These are phyloP conservation scores for Leptinotarsa rubiginosa DNA, from an alignment of 2,888 invertebrate species.

Conservation along the genomic window DNA sequence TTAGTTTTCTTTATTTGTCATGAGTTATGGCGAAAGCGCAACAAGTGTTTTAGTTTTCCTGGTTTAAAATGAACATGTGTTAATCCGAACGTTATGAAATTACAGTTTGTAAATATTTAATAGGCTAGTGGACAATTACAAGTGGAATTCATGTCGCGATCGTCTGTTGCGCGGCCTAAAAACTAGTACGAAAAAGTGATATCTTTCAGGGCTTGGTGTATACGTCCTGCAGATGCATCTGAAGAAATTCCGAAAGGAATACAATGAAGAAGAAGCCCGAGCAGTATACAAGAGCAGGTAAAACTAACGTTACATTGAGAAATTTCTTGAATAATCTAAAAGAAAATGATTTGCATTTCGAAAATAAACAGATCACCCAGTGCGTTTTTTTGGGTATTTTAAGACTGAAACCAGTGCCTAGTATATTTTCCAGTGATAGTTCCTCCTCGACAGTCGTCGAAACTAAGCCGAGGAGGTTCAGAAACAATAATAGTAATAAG, in stretches of 20 bases:
- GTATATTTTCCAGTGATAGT: slow-evolving; percentile 43
- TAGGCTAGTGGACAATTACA: slow-evolving; percentile 2
- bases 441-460: slow-evolving; percentile 30
- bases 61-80: slow-evolving; percentile 50
- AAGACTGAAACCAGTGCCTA: slow-evolving; percentile 53
- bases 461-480: slow-evolving; percentile 35
- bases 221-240: slow-evolving; percentile 36
- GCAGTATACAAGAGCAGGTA: slow-evolving; percentile 45
- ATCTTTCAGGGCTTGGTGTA: slow-evolving; percentile 41
- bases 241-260: slow-evolving; percentile 32
- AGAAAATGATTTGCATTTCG: slow-evolving; percentile 49
- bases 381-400: slow-evolving; percentile 55
- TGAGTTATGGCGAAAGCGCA: slow-evolving; percentile 57
- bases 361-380: slow-evolving; percentile 51
- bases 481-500: slow-evolving; percentile 41
- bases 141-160: slow-evolving; percentile 32
- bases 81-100: slow-evolving; percentile 36
- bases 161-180: slow-evolving; percentile 26
- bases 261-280: slow-evolving; percentile 51
- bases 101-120: slow-evolving; percentile 17
- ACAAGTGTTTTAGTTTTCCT: slow-evolving; percentile 56
- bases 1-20: slow-evolving; percentile 49
- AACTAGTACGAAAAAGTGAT: slow-evolving; percentile 37
- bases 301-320: slow-evolving; percentile 46
- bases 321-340: slow-evolving; percentile 48